phyloP scores from a whole-genome alignment of 1,140 invertebrate genomes.

The Solenopsis invicta region DNA sequence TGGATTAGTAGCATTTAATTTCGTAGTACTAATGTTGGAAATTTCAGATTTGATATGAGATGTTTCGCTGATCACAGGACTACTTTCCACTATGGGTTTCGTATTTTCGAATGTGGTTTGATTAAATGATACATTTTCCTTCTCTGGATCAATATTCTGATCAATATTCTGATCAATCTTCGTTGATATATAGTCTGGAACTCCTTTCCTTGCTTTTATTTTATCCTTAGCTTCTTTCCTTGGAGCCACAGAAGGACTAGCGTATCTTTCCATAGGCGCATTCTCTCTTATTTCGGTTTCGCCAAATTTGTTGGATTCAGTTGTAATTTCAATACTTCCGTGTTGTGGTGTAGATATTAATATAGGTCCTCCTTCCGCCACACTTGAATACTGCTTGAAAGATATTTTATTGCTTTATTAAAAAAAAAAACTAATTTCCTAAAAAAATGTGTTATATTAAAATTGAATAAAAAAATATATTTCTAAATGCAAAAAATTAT shows the following conservation, averaged over 20 bases:
- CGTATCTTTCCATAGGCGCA: constrained; percentile 49
- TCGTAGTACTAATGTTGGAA: constrained; percentile 11
- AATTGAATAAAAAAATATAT: background rate
- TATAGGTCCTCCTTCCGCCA: constrained; percentile 66
- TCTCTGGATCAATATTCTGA: constrained; percentile 20
- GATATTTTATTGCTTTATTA: constrained; percentile 36
- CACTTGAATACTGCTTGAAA: background rate
- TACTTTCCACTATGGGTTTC: constrained; percentile 33
- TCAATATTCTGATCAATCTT: constrained; percentile 71
- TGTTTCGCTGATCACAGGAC: background rate
- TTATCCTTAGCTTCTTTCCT: constrained; percentile 68
- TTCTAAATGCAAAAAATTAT: background rate
- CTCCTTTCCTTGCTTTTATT: constrained; percentile 71
- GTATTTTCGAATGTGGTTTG: background rate
- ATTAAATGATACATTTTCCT: background rate
- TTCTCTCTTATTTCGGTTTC: constrained; percentile 20
- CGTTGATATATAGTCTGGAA: constrained; percentile 57
- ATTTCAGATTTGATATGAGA: background rate
- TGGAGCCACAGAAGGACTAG: constrained; percentile 20
- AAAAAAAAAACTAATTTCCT: constrained; percentile 1
- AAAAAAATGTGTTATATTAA: background rate
- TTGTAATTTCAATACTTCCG: background rate
- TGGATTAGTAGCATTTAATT: constrained; percentile 16
- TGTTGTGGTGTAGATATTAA: background rate
- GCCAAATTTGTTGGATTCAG: background rate